Evolutionary conservation across 2,797 vertebrate species (phyloP), one percentile per base, ranked within the genome.

Genomic region (Diplodus puntazzo): DNA sequence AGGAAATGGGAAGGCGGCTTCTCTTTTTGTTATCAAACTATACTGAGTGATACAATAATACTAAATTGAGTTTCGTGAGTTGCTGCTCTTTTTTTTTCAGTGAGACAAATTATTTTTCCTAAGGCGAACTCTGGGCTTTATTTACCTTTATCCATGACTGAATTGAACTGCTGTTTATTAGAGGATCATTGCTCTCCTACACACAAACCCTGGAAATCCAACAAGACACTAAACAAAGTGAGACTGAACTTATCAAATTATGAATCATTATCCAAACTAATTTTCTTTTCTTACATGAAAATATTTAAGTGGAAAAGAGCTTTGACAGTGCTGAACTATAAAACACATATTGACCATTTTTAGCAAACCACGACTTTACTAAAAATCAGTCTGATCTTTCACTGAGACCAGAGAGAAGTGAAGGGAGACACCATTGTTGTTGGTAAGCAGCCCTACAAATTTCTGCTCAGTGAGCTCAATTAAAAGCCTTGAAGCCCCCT

Each of bases 391-490:
- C 61, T 60, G 48, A 77, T 82, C 59, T 85, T 81, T 86, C 71
- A 78, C 73, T 66, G 60, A 79, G 68, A 85, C 68, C 67, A 79
- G 63, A 80, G 66, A 79, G 73, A 87, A 84, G 81, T 77, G 89
- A 85, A 77, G 58, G 80, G 81, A 93, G 87, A 90, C 81, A 85
- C 79, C 73, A 83, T 65, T 86, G 83, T 77, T 93, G 87, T 89
- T 91, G 84, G 91, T 92, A 92, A 94, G 91, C 92, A 94, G 90
- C 89, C 88, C 84, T 84, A 92, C 92, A 93, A 85, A 93, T 95
- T 94, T 95, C 90, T 95, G 91, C 92, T 93, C 94, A 85, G 90
- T 87, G 90, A 94, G 92, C 86, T 90, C 95, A 96, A 96, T 96
- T 96, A 96, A 96, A 96, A 95, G 94, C 94, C 91, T 86, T 86